Conservation (phyloP, 2,888 invertebrate genomes). For the Ommatoiulus sabulosus region DNA sequence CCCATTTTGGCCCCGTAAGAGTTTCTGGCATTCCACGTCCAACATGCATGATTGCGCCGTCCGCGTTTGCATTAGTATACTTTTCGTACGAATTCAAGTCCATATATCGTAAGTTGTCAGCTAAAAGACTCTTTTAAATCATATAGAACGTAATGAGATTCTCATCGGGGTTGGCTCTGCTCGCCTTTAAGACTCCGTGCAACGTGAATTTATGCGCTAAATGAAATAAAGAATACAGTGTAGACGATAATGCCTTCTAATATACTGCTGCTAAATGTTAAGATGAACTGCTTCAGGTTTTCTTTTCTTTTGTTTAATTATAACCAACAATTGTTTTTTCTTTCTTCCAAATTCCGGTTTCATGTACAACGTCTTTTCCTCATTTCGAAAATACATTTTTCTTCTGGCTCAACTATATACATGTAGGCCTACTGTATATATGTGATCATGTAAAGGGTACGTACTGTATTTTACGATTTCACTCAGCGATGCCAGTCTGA, state of each 20-base stretch:
- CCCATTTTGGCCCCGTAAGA: slow-evolving; percentile 19
- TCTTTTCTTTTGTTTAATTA: slow-evolving; percentile 25
- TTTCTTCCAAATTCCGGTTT: background rate
- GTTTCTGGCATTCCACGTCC: slow-evolving; percentile 12
- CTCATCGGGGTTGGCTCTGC: slow-evolving; percentile 3
- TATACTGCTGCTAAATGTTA: background rate
- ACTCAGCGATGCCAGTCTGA: too few relatives aligned
- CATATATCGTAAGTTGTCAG: slow-evolving; percentile 19
- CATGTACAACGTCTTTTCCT: background rate
- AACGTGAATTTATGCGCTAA: background rate
- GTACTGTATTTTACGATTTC: too few relatives aligned
- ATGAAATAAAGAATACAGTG: background rate
- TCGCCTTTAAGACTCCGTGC: background rate
- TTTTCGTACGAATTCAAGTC: slow-evolving; percentile 13
- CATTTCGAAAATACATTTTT: background rate
- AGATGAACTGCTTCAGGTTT: background rate
- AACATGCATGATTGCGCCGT: background rate
- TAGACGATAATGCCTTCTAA: background rate
- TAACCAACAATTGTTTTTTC: background rate
- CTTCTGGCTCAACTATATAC: too few relatives aligned
- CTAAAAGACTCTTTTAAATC: slow-evolving; percentile 13
- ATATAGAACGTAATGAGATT: background rate
- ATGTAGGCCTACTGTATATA: too few relatives aligned
- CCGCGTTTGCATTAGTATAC: background rate
- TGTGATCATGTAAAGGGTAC: too few relatives aligned